These are phyloP conservation scores for Silurus aristotelis DNA, from an alignment of 2,797 vertebrate genomes.

Conservation along the genomic window DNA sequence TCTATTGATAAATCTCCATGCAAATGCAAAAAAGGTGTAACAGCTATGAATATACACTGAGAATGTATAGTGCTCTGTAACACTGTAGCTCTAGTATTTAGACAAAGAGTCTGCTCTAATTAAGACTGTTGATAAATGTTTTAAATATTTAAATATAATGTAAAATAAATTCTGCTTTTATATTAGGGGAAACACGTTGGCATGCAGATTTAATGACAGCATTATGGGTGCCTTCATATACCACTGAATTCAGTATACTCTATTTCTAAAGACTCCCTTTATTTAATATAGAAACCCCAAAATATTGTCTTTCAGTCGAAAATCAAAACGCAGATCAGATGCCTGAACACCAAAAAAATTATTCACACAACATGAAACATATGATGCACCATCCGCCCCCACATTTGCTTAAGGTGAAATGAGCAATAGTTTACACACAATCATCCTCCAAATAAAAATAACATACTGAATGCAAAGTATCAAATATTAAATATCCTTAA, in stretches of 20 bases:
- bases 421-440: neutral
- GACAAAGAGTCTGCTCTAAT: neutral
- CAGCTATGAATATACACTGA: neutral
- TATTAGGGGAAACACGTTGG: constrained; percentile 41
- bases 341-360: neutral
- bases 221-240: neutral
- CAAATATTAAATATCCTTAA: neutral
- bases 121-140: neutral
- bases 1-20: neutral
- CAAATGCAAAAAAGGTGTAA: constrained; percentile 13
- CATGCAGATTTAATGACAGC: constrained; percentile 27
- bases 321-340: neutral
- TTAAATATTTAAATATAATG: neutral
- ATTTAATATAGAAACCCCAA: neutral
- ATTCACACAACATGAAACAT: neutral
- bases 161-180: neutral
- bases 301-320: neutral
- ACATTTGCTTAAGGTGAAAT: neutral
- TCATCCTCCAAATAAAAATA: neutral
- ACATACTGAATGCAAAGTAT: neutral
- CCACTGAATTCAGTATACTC: neutral
- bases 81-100: neutral
- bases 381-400: neutral
- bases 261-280: neutral
- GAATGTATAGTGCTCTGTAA: neutral